A percentile compares a stretch with the other conserved stretches of the same genome.
phyloP scores from a whole-genome alignment of 2,888 invertebrate species.

The Acanthosepion esculentum region DNA sequence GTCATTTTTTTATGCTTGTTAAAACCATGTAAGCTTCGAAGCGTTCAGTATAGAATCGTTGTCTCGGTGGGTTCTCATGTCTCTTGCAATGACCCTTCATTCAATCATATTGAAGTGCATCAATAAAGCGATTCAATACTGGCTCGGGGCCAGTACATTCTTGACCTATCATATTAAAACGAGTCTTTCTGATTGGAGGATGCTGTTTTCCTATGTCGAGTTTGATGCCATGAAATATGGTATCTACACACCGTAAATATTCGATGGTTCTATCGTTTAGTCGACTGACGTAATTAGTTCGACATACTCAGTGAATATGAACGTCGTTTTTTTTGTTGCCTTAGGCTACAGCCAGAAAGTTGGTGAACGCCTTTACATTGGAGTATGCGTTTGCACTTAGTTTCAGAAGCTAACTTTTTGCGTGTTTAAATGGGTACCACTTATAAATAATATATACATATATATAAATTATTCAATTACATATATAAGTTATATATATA shows the following conservation, averaged over 20 bases:
- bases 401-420: not conserved
- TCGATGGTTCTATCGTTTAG: not conserved
- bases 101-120: constrained; percentile 21
- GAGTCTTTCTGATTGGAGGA: not conserved
- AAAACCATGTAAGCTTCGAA: not conserved
- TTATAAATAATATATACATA: too few relatives aligned
- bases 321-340: not conserved
- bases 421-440: too few relatives aligned
- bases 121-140: constrained; percentile 33
- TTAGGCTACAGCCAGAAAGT: not conserved
- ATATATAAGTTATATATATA: too few relatives aligned
- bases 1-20: too few relatives aligned
- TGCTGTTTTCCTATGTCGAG: not conserved
- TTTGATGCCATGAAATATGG: not conserved
- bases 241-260: constrained; percentile 9
- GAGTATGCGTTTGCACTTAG: not conserved
- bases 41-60: not conserved
- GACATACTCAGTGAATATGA: not conserved
- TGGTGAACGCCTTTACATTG: not conserved
- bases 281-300: not conserved
- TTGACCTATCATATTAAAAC: not conserved
- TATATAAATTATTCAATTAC: too few relatives aligned
- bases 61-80: constrained; percentile 9
- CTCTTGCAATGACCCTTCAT: not conserved
- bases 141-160: not conserved